Evolutionary conservation across 2,797 vertebrate species (phyloP).

Genomic region (Chiloscyllium punctatum): DNA sequence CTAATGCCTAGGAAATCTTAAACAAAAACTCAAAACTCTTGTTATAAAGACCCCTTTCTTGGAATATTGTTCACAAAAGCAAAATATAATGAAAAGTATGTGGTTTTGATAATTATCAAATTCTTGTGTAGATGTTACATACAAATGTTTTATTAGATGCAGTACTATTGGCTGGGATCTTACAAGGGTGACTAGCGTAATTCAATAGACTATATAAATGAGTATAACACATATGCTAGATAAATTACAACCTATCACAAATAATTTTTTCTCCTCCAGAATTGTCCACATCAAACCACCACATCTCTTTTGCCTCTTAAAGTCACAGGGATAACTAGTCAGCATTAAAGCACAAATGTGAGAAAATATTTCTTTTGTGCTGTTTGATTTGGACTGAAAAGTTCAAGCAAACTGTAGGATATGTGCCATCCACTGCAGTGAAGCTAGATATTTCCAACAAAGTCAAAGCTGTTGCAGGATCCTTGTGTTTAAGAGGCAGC

Average conservation of each 20-base stretch:
- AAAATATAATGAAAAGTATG: not conserved
- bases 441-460: slow-evolving; percentile 1
- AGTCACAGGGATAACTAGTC: not conserved
- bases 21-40: not conserved
- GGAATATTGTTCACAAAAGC: not conserved
- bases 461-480: not conserved
- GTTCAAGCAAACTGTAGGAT: not conserved
- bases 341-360: not conserved
- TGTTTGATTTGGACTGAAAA: not conserved
- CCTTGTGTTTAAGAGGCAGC: slow-evolving; percentile 41
- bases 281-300: not conserved
- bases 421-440: not conserved
- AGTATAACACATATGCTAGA: not conserved
- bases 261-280: not conserved
- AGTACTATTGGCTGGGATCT: not conserved
- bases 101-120: slow-evolving; percentile 6
- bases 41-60: not conserved
- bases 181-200: not conserved
- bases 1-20: not conserved
- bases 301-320: not conserved
- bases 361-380: not conserved
- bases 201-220: not conserved
- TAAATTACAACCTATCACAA: not conserved
- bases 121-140: not conserved
- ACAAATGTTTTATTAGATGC: not conserved